Base-by-base conservation (phyloP, 2,888 invertebrate genomes). In the Germaria angustata region DNA sequence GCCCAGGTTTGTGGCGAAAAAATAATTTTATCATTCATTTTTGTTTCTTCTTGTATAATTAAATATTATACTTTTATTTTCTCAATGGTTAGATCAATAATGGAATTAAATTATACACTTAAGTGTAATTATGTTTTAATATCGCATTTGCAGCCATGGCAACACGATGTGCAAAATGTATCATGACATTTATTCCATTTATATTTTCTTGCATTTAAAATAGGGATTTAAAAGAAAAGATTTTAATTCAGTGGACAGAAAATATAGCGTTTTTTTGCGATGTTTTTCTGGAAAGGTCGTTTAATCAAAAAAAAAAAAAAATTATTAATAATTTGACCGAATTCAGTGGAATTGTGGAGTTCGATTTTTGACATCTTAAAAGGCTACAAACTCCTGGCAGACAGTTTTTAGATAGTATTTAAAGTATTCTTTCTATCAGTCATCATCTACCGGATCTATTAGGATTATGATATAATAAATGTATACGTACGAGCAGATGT, bases 41-140 rank as follows among this genome's bases (percentile, higher is more conserved):
- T 7, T 68, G 2, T 24, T 2, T 34, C 9, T 13, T 5, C 4
- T n/a, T 36, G 1, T 57, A 36, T 22, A 6, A 17, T 24, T 39
- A 24, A 39, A 59, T 36, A n/a, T 39, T 59, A 8, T 34, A 49
- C 13, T 34, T 15, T 22, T 41, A 57, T 59, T 39, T 53, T 28
- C 41, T 2, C 22, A 63, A 32, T 53, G 41, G 36, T 44, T 32
- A 49, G n/a, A 13, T 61, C 20, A 61, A 72, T 61, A 61, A 51
- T 51, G 39, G 55, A 72, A 61, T 72, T 61, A 61, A 61, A 72
- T 61, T 72, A 51, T 41, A 41, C 61, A 61, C 72, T 72, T 72
- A 39, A 61, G 61, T 61, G 39, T 36, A 61, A 72, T 72, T 51
- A 51, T 57, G n/a, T 61, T 51, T 34, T 17, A 65, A 44, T 34